Base-by-base conservation (phyloP, 2,113 vertebrate genomes). In the Oncorhynchus masou region DNA sequence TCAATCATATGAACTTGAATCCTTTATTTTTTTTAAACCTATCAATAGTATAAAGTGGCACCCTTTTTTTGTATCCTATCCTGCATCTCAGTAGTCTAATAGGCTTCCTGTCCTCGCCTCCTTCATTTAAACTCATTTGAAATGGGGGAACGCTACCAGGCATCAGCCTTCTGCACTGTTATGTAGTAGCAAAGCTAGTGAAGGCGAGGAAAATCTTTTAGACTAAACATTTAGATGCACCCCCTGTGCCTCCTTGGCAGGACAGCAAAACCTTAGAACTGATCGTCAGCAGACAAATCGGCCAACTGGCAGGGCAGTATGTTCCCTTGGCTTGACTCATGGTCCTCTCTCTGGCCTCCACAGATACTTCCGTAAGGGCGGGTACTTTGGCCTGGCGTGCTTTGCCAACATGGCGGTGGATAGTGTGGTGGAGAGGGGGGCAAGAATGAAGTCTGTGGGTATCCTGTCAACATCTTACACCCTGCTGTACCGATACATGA, bases 361-460 rank as follows among this genome's bases (percentile, higher is more conserved):
- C 81, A 98, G 97, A 79, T 98, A 98, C 88, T 98, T 98, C 91
- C 94, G 97, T 22, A 98, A 98, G 73, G 96, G 96, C 70, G 84
- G 91, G 76, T 98, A 95, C 93, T 98, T 97, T 7, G 97, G 97
- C 82, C 93, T 98, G 80, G 96, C 97, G 73, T 98, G 97, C 88
- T 98, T 98, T 73, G 97, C 96, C 89, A 98, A 98, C 90, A 97
- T 98, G 97, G 95, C 96, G 0, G 97, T 98, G 92, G 97, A 97
- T 81, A 98, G 96, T 0, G 94, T 94, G 73, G 88, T 96, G 81
- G 97, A 98, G 87, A 93, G 96, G 1, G 97, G 97, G 0, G 97
- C 96, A 0, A 94, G 96, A 45, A 98, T 98, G 97, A 98, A 98
- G 89, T 98, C 97, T 0, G 97, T 98, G 84, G 97, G 97, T 72